phyloP scores from a whole-genome alignment of 2,797 vertebrate genomes.

The Macropodus opercularis region DNA sequence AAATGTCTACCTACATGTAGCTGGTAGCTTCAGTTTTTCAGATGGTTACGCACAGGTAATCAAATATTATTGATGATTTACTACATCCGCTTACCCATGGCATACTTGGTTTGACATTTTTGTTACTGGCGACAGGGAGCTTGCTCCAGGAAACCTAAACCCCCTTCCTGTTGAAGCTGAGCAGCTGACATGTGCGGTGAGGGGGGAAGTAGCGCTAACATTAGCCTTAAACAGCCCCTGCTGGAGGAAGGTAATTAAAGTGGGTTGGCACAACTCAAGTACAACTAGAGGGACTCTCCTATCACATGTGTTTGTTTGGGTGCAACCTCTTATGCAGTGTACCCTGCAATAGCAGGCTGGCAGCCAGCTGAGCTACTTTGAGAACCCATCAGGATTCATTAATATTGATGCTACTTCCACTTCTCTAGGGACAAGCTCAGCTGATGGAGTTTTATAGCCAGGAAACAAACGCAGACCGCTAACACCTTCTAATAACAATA shows the following conservation, averaged over 20 bases:
- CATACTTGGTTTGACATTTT: constrained; percentile 60
- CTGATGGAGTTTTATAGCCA: constrained; percentile 33
- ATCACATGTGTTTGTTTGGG: constrained; percentile 82
- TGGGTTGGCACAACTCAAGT: constrained; percentile 67
- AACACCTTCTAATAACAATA: constrained; percentile 35
- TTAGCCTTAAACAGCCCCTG: constrained; percentile 69
- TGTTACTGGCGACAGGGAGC: constrained; percentile 77
- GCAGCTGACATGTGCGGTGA: constrained; percentile 70
- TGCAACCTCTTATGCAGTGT: constrained; percentile 63
- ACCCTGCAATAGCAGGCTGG: constrained; percentile 56
- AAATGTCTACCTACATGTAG: background rate
- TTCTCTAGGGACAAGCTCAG: constrained; percentile 53
- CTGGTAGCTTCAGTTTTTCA: constrained; percentile 7
- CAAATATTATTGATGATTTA: constrained; percentile 54
- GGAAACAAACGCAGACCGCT: constrained; percentile 42
- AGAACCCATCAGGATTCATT: constrained; percentile 54
- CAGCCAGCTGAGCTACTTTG: constrained; percentile 46
- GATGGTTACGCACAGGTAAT: constrained; percentile 45
- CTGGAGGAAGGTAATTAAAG: constrained; percentile 65
- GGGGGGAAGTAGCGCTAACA: constrained; percentile 74
- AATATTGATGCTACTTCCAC: constrained; percentile 64
- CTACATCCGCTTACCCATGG: constrained; percentile 32
- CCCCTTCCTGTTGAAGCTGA: constrained; percentile 68
- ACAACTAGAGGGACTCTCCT: constrained; percentile 56
- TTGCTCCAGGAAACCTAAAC: constrained; percentile 78